Evolutionary conservation across 30 jellyfish, hydroid and myxozoan genomes (phyloP), one percentile per base, ranked within the genome.

Genomic region (Turritopsis rubra): DNA sequence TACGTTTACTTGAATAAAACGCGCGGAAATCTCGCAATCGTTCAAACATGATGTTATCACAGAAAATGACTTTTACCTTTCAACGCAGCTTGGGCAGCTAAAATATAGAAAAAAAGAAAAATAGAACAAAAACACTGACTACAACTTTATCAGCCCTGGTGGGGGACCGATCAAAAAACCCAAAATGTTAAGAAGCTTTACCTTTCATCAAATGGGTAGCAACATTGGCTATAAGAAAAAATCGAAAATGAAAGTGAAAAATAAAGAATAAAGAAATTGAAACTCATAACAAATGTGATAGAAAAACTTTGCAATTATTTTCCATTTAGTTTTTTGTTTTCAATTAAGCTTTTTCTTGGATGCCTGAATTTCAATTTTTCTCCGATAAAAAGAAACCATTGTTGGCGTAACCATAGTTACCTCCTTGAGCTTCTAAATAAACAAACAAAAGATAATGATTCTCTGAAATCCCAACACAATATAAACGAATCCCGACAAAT

Each of bases 61-160:
- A n/a, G n/a, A n/a, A n/a, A n/a, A n/a, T n/a, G 13, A 66, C 20
- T 72, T 41, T 54, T 66, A 93, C 99, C 99, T 85, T 88, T 93
- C 73, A 93, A 68, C 1, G 99, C 99, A 53, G 99, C 99, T 85
- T 93, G 97, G 26, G 99, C 99, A 83, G 99, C 99, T 91, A 81
- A 81, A 60, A 29, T 21, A 60, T 83, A 53, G 54, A 27, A 73
- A 73, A 53, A 52, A 54, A n/a, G n/a, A n/a, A n/a, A n/a, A n/a
- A n/a, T n/a, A n/a, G n/a, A n/a, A n/a, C n/a, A n/a, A n/a, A n/a
- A n/a, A n/a, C n/a, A n/a, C n/a, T n/a, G n/a, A n/a, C n/a, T n/a
- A n/a, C n/a, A n/a, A n/a, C n/a, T n/a, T n/a, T n/a, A n/a, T n/a
- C n/a, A n/a, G n/a, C n/a, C n/a, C n/a, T n/a, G n/a, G 66, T 7